Evolutionary conservation across 2,797 vertebrate genomes (phyloP).

Genomic region (Scolopax rusticola): DNA sequence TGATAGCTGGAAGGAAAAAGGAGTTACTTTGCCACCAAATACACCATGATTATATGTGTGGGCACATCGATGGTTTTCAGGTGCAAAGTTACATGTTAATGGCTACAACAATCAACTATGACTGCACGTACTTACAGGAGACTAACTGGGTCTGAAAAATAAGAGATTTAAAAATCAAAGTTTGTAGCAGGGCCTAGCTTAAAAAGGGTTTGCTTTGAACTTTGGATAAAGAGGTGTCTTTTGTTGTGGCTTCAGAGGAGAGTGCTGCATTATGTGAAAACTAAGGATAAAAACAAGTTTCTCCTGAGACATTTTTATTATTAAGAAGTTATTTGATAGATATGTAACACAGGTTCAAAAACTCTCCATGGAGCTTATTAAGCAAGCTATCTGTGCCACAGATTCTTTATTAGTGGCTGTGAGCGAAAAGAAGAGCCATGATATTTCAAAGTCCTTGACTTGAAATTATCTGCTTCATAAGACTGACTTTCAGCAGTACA

Average conservation of each 20-base stretch:
- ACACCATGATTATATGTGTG: not conserved
- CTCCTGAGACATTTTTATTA: not conserved
- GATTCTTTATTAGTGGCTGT: not conserved
- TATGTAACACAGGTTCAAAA: not conserved
- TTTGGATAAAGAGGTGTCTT: not conserved
- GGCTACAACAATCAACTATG: not conserved
- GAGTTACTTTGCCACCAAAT: not conserved
- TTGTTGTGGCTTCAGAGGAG: not conserved
- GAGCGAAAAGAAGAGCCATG: not conserved
- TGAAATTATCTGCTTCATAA: not conserved
- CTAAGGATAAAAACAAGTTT: not conserved
- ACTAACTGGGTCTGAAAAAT: not conserved
- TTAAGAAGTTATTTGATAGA: constrained; percentile 8
- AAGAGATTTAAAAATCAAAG: not conserved
- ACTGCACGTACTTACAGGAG: not conserved
- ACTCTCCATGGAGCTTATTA: constrained; percentile 43
- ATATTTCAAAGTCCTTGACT: constrained; percentile 29
- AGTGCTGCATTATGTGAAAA: not conserved
- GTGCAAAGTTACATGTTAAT: not conserved
- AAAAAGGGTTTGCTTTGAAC: not conserved
- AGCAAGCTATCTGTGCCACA: not conserved
- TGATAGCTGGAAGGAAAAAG: not conserved
- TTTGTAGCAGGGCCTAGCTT: not conserved
- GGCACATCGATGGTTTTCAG: not conserved
- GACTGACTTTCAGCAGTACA: not conserved